Evolutionary conservation across 1,140 invertebrate species (phyloP).

Genomic region (Heliconius nattereri): DNA sequence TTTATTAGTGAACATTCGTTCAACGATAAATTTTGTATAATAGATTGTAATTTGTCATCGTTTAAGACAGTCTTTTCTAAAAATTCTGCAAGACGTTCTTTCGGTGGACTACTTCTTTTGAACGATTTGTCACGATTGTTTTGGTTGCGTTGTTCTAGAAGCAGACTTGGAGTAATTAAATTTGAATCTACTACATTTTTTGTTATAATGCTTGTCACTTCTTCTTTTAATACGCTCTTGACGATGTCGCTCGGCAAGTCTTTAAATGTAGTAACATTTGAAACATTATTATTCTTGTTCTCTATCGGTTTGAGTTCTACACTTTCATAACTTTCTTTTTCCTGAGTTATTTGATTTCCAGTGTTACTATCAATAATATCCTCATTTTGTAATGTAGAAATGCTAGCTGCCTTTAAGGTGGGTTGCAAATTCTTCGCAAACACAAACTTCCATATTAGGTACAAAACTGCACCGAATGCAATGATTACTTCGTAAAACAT

Average conservation of each 20-base stretch:
- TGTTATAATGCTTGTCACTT: background rate
- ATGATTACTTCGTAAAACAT: slow-evolving; percentile 69
- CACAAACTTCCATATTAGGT: slow-evolving; percentile 65
- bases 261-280: background rate
- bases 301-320: background rate
- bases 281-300: background rate
- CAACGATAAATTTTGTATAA: slow-evolving; percentile 72
- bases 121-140: slow-evolving; percentile 43
- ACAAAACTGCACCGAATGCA: slow-evolving; percentile 56
- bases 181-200: slow-evolving; percentile 31
- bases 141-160: slow-evolving; percentile 48
- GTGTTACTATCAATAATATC: background rate
- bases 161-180: slow-evolving; percentile 50
- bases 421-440: slow-evolving; percentile 42
- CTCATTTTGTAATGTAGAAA: background rate
- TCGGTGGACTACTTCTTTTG: slow-evolving; percentile 72
- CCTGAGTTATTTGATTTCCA: background rate
- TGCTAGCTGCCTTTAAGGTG: background rate
- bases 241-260: background rate
- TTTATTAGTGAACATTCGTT: slow-evolving; percentile 46
- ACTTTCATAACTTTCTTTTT: background rate
- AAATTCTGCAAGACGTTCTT: slow-evolving; percentile 70
- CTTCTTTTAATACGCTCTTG: background rate
- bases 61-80: slow-evolving; percentile 75
- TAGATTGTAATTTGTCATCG: slow-evolving; percentile 73